phyloP scores from a whole-genome alignment of 2,797 vertebrate genomes.

The Rhyacichthys aspro region DNA sequence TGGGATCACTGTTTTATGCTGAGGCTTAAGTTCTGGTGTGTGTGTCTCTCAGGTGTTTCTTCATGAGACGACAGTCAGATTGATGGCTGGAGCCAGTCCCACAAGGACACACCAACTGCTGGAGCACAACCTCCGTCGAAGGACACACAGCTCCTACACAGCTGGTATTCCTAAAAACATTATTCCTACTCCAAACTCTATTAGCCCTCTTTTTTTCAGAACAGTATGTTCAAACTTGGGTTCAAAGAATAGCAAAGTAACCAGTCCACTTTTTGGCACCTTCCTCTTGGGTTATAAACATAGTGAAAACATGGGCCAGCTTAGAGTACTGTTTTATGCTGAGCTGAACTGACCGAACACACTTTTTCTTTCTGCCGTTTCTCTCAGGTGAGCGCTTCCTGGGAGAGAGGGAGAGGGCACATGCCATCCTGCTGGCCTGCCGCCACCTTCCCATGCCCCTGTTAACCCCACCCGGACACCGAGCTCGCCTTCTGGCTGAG shows the following conservation, averaged over 20 bases:
- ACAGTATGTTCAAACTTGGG: neutral
- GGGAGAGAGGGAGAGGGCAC: conserved; percentile 92
- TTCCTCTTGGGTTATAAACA: no score
- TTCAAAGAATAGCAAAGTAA: no score
- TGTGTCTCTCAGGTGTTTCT: conserved; percentile 88
- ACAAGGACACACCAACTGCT: conserved; percentile 97
- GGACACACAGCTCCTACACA: conserved; percentile 72
- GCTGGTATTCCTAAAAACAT: conserved; percentile 51
- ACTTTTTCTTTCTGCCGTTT: neutral
- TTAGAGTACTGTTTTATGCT: no score
- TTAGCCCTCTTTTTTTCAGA: neutral
- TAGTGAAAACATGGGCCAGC: no score
- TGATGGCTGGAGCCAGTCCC: conserved; percentile 98
- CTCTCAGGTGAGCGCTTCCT: conserved; percentile 66
- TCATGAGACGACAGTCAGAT: conserved; percentile 94
- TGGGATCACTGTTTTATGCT: neutral
- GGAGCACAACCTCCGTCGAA: conserved; percentile 92
- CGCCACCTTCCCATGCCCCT: conserved; percentile 95
- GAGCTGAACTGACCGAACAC: no score
- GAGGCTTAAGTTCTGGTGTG: neutral
- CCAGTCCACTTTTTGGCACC: no score
- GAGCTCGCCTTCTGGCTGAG: conserved; percentile 91
- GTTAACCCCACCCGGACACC: conserved; percentile 91
- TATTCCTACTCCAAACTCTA: no score
- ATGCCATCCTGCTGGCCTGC: conserved; percentile 94